A percentile compares a stretch with the other conserved stretches of the same genome.
These are phyloP conservation scores for Meandrusa payeni DNA, from an alignment of 2,888 invertebrate species.

Conservation along the genomic window DNA sequence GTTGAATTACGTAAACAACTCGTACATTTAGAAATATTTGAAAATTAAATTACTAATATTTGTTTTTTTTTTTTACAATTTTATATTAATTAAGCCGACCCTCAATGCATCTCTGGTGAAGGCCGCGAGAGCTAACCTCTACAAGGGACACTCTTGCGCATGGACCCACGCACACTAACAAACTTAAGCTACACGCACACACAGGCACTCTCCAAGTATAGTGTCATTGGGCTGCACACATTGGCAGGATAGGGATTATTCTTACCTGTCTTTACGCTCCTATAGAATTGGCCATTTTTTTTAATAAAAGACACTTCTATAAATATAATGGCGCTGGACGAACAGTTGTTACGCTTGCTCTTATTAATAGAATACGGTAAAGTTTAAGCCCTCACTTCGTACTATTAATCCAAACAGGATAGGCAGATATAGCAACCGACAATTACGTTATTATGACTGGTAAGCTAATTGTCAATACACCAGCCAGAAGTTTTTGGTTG, in stretches of 20 bases:
- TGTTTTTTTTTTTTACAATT: no score
- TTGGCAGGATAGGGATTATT: conserved; percentile 43
- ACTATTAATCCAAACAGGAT: no score
- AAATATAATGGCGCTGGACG: conserved; percentile 42
- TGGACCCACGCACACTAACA: conserved; percentile 54
- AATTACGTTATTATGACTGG: no score
- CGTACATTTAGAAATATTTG: conserved; percentile 22
- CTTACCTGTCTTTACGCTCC: conserved; percentile 55
- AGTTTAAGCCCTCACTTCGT: no score
- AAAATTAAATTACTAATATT: no score
- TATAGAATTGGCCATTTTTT: conserved; percentile 58
- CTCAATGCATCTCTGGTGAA: conserved; percentile 42
- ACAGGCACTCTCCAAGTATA: conserved; percentile 39
- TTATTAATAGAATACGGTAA: not conserved
- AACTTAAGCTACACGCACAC: conserved; percentile 36
- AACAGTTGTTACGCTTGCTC: conserved; percentile 22
- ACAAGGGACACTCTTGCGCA: conserved; percentile 65
- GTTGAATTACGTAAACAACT: no score
- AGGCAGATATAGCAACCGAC: no score
- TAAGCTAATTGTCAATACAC: no score
- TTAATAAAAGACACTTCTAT: conserved; percentile 45
- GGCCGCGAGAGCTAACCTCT: conserved; percentile 71
- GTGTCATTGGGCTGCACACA: conserved; percentile 43
- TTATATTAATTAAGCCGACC: conserved; percentile 17
- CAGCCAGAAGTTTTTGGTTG: no score